Evolutionary conservation across 2,888 invertebrate species (phyloP).

Genomic region (Torymus tubicola): DNA sequence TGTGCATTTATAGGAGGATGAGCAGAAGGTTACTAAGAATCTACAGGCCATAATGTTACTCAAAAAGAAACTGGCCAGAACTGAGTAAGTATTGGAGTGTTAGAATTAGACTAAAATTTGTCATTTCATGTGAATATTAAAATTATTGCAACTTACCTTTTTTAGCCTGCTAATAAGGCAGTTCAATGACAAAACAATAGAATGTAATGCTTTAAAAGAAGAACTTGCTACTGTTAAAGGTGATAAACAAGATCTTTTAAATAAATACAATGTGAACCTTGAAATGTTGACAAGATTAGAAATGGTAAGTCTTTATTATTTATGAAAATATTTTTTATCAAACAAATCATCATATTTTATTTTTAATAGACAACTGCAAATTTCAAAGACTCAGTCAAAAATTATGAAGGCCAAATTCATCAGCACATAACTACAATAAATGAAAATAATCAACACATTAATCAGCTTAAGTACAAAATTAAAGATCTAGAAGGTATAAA

Average conservation of each 20-base stretch:
- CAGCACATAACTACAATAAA: constrained; percentile 61
- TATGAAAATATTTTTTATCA: background rate
- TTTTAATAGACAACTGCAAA: constrained; percentile 61
- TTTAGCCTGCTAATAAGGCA: constrained; percentile 66
- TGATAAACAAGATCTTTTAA: constrained; percentile 59
- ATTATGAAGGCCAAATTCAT: constrained; percentile 48
- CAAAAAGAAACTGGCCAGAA: constrained; percentile 36
- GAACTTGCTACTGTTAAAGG: constrained; percentile 63
- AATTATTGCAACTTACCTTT: constrained; percentile 18
- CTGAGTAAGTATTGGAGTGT: constrained; percentile 33
- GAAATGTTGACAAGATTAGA: constrained; percentile 64
- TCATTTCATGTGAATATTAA: constrained; percentile 6
- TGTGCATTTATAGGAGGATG: constrained; percentile 25
- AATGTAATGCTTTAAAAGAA: constrained; percentile 64
- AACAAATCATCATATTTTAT: constrained; percentile 19
- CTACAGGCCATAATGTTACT: constrained; percentile 27
- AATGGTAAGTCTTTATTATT: constrained; percentile 61
- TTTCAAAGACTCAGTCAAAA: constrained; percentile 57
- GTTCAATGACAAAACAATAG: constrained; percentile 66
- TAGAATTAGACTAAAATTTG: background rate
- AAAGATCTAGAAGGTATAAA: constrained; percentile 63
- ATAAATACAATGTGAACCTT: constrained; percentile 59
- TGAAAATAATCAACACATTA: constrained; percentile 64
- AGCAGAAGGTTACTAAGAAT: constrained; percentile 28
- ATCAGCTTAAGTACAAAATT: constrained; percentile 67